phyloP scores from a whole-genome alignment of 2,113 vertebrate genomes.

The crab-eating macaque (Macaca fascicularis) region DNA sequence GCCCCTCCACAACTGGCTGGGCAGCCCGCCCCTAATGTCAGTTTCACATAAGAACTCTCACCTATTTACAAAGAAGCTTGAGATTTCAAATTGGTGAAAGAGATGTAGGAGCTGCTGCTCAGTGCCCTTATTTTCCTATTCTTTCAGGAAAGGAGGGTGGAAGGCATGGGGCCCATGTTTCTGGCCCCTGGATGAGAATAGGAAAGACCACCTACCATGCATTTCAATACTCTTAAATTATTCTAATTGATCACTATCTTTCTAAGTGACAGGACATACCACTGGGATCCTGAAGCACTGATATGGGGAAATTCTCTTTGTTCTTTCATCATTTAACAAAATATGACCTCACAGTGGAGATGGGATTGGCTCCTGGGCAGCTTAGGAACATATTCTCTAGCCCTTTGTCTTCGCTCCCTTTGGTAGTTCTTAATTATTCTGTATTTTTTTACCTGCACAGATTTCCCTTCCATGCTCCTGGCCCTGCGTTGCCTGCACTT shows the following conservation, averaged over 20 bases:
- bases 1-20: neutral
- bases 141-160: neutral
- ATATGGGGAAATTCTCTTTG: constrained; percentile 70
- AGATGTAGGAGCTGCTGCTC: fast-evolving
- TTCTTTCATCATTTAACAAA: constrained; percentile 60
- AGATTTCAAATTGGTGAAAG: neutral
- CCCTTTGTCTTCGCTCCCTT: neutral
- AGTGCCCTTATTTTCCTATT: neutral
- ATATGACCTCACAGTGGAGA: constrained; percentile 65
- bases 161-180: neutral
- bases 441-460: constrained; percentile 77
- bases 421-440: neutral
- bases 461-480: constrained; percentile 91
- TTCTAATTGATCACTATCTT: constrained; percentile 28
- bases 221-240: constrained; percentile 8
- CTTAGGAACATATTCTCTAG: constrained; percentile 18
- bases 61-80: neutral
- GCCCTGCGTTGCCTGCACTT: constrained; percentile 92
- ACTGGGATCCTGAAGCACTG: constrained; percentile 55
- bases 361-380: constrained; percentile 37
- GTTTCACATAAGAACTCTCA: neutral
- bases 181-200: neutral
- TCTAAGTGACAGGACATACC: constrained; percentile 49
- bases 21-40: neutral
- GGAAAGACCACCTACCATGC: neutral